Conservation (phyloP, 53 echinoderm and acorn worm species). For the Holothuria leucospilota region DNA sequence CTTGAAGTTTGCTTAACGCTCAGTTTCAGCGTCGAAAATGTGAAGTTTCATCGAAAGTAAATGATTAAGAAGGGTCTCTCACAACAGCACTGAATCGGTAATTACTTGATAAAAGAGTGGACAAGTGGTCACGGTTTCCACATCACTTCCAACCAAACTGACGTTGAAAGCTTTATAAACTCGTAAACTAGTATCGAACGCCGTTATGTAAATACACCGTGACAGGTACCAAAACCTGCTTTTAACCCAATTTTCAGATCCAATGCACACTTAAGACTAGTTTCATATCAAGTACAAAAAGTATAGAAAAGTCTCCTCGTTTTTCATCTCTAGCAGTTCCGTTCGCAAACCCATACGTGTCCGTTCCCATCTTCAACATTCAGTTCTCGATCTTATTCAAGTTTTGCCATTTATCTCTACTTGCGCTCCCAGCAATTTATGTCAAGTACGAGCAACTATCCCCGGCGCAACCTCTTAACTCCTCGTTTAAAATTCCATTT, state of each 20-base stretch:
- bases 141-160: constrained; percentile 14
- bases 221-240: constrained; percentile 32
- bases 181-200: constrained; percentile 31
- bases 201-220: constrained; percentile 35
- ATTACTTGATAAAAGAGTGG: no score
- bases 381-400: constrained; percentile 32
- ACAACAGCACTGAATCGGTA: no score
- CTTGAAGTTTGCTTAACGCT: no score
- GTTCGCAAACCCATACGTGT: constrained; percentile 45
- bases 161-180: constrained; percentile 17
- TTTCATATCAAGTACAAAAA: constrained; percentile 34
- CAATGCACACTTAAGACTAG: constrained; percentile 43
- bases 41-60: no score
- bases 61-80: no score
- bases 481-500: constrained; percentile 58
- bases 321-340: constrained; percentile 27
- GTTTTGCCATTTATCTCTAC: constrained; percentile 51
- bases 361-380: constrained; percentile 30
- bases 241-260: constrained; percentile 39
- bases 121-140: constrained; percentile 19
- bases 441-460: constrained; percentile 46
- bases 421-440: constrained; percentile 48
- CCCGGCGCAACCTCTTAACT: constrained; percentile 52
- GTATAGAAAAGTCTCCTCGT: constrained; percentile 19
- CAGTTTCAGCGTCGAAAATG: no score